Percentiles rank a stretch among this genome's conserved stretches.
Conservation (phyloP, 2,113 vertebrate genomes). For the Nettapus auritus region DNA sequence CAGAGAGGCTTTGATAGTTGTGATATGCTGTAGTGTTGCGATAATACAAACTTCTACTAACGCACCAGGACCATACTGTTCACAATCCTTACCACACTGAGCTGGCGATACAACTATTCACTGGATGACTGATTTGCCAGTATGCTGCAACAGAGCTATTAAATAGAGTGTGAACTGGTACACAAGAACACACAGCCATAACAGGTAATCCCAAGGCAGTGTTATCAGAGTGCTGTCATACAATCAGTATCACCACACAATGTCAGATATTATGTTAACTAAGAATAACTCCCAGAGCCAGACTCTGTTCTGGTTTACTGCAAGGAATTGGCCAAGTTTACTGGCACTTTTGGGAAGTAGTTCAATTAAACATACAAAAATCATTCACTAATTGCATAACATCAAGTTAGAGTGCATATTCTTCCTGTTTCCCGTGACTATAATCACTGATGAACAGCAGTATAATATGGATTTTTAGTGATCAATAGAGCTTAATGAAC, state of each 20-base stretch:
- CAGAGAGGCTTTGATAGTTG: neutral
- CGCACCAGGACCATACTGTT: neutral
- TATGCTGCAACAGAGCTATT: neutral
- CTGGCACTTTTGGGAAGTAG: neutral
- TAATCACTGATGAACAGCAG: neutral
- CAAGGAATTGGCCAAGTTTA: too few relatives aligned
- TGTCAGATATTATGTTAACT: neutral
- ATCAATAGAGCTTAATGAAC: neutral
- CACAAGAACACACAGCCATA: neutral
- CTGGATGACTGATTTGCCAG: neutral
- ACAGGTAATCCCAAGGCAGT: neutral
- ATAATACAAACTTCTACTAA: neutral
- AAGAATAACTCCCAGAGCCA: neutral
- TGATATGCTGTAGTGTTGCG: neutral
- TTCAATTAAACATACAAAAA: neutral
- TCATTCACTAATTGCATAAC: neutral
- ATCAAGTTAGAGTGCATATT: neutral
- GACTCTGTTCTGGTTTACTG: neutral
- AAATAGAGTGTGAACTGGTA: neutral
- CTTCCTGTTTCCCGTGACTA: neutral
- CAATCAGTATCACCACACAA: neutral
- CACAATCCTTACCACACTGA: neutral
- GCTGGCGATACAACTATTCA: neutral
- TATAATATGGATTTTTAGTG: neutral
- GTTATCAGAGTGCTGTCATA: neutral